These are phyloP conservation scores for Junco hyemalis DNA, from an alignment of 2,113 vertebrate genomes.

Conservation along the genomic window DNA sequence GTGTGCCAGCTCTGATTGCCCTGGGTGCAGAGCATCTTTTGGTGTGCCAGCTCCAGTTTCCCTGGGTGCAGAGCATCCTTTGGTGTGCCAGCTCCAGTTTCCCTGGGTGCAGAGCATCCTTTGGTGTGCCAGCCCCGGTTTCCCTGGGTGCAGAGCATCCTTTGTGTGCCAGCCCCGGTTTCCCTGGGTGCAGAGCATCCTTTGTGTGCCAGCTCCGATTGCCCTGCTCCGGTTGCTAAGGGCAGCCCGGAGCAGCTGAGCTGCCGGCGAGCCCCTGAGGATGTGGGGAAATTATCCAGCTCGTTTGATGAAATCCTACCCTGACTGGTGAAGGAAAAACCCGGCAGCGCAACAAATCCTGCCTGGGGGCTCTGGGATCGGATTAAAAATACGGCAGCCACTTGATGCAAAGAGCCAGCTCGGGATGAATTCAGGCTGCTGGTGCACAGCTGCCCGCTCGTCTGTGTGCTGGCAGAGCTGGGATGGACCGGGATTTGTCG, in stretches of 20 bases:
- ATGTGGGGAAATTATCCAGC: neutral
- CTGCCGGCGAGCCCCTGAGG: slow-evolving; percentile 23
- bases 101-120: neutral
- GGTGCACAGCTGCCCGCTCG: neutral
- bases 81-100: fast-evolving
- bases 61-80: neutral
- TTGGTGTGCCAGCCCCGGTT: neutral
- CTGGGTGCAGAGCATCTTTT: neutral
- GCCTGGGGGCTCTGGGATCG: neutral
- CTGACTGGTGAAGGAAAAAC: neutral
- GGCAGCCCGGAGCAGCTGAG: neutral
- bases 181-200: neutral
- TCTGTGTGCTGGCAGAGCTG: neutral
- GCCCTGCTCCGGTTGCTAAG: neutral
- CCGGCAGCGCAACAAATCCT: slow-evolving; percentile 21
- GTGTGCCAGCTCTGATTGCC: neutral
- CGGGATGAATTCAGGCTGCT: neutral
- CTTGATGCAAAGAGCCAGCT: neutral
- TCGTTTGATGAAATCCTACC: slow-evolving; percentile 24
- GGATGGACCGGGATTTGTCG: neutral
- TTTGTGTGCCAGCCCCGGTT: neutral
- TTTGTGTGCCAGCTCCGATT: neutral
- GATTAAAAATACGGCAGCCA: neutral
- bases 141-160: neutral
- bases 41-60: neutral